A percentile compares a stretch with the other conserved stretches of the same genome.
Conservation (phyloP, 2,888 invertebrate species). For the Polydrusus pterygomalis region DNA sequence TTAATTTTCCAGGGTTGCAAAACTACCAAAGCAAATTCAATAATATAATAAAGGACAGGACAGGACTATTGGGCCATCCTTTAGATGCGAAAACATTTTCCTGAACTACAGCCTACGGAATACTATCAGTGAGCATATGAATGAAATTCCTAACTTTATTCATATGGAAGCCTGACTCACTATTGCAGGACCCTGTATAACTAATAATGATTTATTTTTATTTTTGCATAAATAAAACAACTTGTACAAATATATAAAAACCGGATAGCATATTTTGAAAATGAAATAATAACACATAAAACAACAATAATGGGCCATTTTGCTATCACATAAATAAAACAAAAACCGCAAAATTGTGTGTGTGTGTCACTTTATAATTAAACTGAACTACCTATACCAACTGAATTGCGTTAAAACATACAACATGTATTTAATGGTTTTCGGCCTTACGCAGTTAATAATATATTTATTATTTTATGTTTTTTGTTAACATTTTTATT, state of each 20-base stretch:
- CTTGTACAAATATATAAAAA: not conserved
- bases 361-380: not conserved
- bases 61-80: too few relatives aligned
- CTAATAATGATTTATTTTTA: not conserved
- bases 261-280: not conserved
- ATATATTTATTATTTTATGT: not conserved
- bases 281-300: constrained; percentile 1
- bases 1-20: too few relatives aligned
- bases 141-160: too few relatives aligned
- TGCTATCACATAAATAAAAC: not conserved
- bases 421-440: not conserved
- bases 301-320: constrained; percentile 4
- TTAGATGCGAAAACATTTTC: too few relatives aligned
- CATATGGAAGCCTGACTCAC: too few relatives aligned
- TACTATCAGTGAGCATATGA: too few relatives aligned
- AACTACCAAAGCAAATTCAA: too few relatives aligned
- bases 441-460: not conserved
- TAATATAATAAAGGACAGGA: too few relatives aligned
- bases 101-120: too few relatives aligned
- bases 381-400: not conserved
- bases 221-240: not conserved
- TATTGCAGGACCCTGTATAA: too few relatives aligned
- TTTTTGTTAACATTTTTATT: not conserved
- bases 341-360: constrained; percentile 4
- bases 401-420: not conserved